Base-by-base conservation (phyloP, 1,140 invertebrate species). In the Hypothenemus hampei region DNA sequence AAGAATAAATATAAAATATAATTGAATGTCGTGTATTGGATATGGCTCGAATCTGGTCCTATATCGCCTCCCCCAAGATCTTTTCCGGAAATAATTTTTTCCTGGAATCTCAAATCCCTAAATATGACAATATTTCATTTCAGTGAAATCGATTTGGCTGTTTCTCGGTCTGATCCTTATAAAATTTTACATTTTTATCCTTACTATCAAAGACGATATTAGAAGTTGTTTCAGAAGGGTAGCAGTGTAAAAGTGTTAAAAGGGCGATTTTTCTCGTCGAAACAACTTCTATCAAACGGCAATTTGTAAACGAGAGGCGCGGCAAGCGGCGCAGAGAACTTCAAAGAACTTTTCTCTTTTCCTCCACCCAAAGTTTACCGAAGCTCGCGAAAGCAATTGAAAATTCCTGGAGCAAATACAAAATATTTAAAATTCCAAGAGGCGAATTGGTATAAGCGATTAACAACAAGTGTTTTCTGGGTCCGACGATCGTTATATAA, bases 311-410 rank as follows among this genome's bases (percentile, higher is more conserved):
- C 35, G n/a, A n/a, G 35, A 37, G 2, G 35, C 26, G 26, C 10
- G 10, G 35, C 26, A 47, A 35, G 21, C 45, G 18, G 15, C n/a
- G n/a, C n/a, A n/a, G n/a, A n/a, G 29, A 47, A 47, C 45, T 47
- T 47, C 45, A 47, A 47, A 47, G 45, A 47, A 47, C 8, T 47
- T 47, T 19, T 31, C 45, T n/a, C n/a, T n/a, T n/a, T n/a, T n/a
- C n/a, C n/a, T n/a, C n/a, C n/a, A n/a, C n/a, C 29, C 19, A 35
- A 47, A 47, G 45, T 47, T 47, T 47, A 31, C 19, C 13, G 45
- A 47, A 18, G 45, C 19, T 20, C 23, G 16, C 4, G 21, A 21
- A 23, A 47, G 3, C 45, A 23, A 47, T 47, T 35, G 45, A 47
- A 47, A 47, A 47, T 47, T 47, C 45, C 26, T 47, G 15, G 16